Evolutionary conservation across 2,113 vertebrate species (phyloP), one percentile per base, ranked within the genome.

Genomic region (Tapirus terrestris): DNA sequence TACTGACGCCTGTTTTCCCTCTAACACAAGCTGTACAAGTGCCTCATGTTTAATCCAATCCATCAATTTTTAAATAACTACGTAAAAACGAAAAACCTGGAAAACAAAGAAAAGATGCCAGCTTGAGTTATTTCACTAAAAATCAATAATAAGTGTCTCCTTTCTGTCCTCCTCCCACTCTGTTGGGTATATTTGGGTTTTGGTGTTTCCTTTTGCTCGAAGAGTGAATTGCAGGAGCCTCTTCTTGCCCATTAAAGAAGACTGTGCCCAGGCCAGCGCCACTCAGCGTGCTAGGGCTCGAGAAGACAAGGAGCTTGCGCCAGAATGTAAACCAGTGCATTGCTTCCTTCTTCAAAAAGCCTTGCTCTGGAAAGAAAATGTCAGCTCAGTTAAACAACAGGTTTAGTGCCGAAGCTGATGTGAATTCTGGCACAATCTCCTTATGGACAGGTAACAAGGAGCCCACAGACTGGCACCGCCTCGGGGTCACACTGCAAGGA

Each of bases 71-170:
- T 95, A 90, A 68, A 39, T 80, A 94, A 91, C 70, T 61, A 33
- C 33, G 58, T 83, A 58, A 82, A 94, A 91, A 86, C 68, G 82
- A 82, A 93, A 73, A 63, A 21, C 27, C 82, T 43, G 39, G n/a
- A 93, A 94, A 94, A 97, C 13, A 97, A 85, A 98, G 96, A 48
- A 92, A 86, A 94, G 43, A 94, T 39, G 58, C 70, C 63, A 25
- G 65, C 48, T 61, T 91, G 29, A 80, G 39, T 76, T 67, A n/a
- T 67, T 87, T 92, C 61, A 75, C 60, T 36, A 73, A 76, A 96
- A 88, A 82, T 43, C 81, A 86, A 8, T 14, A 77, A 10, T 16
- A 65, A 79, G 33, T 10, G 12, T 61, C 82, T 89, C 61, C 33
- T 73, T n/a, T 27, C 79, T 20, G 1, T 18, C 53, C 10, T 65